These are phyloP conservation scores for Orchesellides sinensis DNA, from an alignment of 2,888 invertebrate species.

Conservation along the genomic window DNA sequence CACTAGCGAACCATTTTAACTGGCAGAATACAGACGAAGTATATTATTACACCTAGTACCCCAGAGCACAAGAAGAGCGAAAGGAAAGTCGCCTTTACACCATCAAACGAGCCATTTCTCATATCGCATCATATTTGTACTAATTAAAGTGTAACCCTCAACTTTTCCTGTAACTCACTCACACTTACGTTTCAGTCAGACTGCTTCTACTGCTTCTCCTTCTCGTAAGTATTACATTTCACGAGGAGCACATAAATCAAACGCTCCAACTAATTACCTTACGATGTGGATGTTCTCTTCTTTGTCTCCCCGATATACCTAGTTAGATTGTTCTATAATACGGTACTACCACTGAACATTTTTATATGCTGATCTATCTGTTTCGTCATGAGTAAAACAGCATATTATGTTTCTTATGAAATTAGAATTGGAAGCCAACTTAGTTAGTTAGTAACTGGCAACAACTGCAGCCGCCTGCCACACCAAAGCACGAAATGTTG, in stretches of 20 bases:
- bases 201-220: slow-evolving; percentile 20
- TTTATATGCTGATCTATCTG: too few relatives aligned
- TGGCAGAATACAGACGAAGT: too few relatives aligned
- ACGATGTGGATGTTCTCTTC: slow-evolving; percentile 18
- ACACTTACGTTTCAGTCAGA: too few relatives aligned
- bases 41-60: not conserved
- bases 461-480: not conserved
- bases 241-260: slow-evolving; percentile 63
- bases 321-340: not conserved
- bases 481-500: not conserved
- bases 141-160: slow-evolving; percentile 68
- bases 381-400: not conserved
- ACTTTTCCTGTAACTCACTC: slow-evolving; percentile 57
- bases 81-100: not conserved
- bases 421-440: not conserved
- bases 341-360: too few relatives aligned
- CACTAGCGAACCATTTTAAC: too few relatives aligned
- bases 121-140: slow-evolving; percentile 60
- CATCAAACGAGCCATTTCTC: slow-evolving; percentile 10
- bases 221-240: slow-evolving; percentile 53
- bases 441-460: not conserved
- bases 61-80: not conserved
- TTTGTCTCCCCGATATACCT: not conserved
- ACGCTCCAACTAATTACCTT: slow-evolving; percentile 63
- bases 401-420: not conserved